Evolutionary conservation across 2,888 invertebrate genomes (phyloP).

Genomic region (Trissoscelio sp.): DNA sequence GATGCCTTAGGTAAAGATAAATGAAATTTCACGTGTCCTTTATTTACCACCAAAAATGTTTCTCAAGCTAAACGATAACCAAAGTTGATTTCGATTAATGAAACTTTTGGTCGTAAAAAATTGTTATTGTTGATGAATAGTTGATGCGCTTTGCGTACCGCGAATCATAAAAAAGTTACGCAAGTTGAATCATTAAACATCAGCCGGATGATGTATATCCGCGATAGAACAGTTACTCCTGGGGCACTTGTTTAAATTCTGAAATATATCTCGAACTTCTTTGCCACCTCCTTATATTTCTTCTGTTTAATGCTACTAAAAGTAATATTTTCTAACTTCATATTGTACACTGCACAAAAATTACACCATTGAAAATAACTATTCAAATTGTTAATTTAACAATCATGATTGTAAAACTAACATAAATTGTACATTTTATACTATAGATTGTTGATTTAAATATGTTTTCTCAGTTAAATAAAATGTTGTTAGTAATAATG

Average conservation of each 20-base stretch:
- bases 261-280: slow-evolving; percentile 40
- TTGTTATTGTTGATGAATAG: slow-evolving; percentile 14
- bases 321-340: too few relatives aligned
- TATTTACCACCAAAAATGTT: slow-evolving; percentile 21
- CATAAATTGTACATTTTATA: too few relatives aligned
- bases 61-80: slow-evolving; percentile 1
- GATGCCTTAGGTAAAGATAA: slow-evolving; percentile 24
- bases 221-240: slow-evolving; percentile 25
- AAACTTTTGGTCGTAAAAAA: slow-evolving; percentile 12
- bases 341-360: too few relatives aligned
- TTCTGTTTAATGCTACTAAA: slow-evolving; percentile 30
- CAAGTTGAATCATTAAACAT: slow-evolving; percentile 50
- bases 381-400: too few relatives aligned
- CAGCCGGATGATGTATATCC: slow-evolving; percentile 21
- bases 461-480: too few relatives aligned
- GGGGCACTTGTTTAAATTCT: slow-evolving; percentile 38
- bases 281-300: slow-evolving; percentile 35
- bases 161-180: slow-evolving; percentile 40
- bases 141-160: slow-evolving; percentile 2
- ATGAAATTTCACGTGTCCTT: slow-evolving; percentile 43
- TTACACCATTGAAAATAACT: too few relatives aligned
- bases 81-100: neutral
- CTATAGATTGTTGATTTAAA: too few relatives aligned
- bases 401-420: too few relatives aligned
- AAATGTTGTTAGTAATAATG: too few relatives aligned